Base-by-base conservation (phyloP, 2,888 invertebrate genomes). In the Chrysolina americana region DNA sequence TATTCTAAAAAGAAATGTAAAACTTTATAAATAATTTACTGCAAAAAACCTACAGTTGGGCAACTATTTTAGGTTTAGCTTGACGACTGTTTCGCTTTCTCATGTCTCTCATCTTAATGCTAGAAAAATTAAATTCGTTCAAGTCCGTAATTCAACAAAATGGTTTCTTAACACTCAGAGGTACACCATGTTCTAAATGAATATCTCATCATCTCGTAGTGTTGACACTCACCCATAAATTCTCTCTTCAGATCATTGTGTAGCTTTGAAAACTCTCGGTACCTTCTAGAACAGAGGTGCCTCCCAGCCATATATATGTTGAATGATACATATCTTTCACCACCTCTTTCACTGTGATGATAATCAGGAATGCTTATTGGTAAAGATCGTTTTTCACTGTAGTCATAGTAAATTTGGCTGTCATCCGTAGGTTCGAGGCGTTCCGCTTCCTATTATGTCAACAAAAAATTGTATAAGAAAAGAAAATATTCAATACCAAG, bases 301-400 rank as follows among this genome's bases (percentile, higher is more conserved):
- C 99, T 90, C 0, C 99, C 99, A 8, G 99, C 99, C 98, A 99
- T 99, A 89, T 99, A 98, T 78, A 99, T 98, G 87, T 99, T 99
- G 89, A 96, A 99, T 11, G 93, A 97, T 81, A 98, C 97, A 89
- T 93, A 98, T 81, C 96, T 94, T 83, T 98, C 96, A 68, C 96
- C 96, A 81, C 94, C 93, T 81, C 95, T 90, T 86, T 96, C 96
- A 77, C 96, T 92, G 77, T 95, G 94, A 84, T 97, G 95, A 89
- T 98, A 99, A 90, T 98, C 98, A 48, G 99, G 99, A 84, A 99
- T 95, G 86, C 95, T 95, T 76, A 95, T 95, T 36, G 95, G 95
- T 83, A 95, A 88, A 66, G 95, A 95, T 69, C 99, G 92, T 87
- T 99, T 98, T 89, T 99, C 99, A 80, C 95, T 95, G 89, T 97